These are phyloP conservation scores for Aselliscus stoliczkanus DNA, from an alignment of 2,797 vertebrate species.

Conservation along the genomic window DNA sequence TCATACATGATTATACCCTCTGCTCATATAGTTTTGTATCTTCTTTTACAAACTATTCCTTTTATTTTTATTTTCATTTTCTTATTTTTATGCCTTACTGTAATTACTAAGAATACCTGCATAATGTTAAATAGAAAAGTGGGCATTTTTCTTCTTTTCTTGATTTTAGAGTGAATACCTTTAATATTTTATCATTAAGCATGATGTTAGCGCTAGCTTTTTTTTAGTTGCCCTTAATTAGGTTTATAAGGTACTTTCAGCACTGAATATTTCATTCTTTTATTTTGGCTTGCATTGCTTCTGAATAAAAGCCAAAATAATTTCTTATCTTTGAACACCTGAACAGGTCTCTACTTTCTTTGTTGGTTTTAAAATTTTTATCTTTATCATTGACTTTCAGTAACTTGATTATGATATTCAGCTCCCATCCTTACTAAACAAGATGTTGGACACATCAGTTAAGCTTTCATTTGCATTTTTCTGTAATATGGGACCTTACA, in stretches of 20 bases:
- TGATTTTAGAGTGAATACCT: background rate
- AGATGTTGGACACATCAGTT: background rate
- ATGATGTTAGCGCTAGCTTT: background rate
- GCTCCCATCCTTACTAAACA: background rate
- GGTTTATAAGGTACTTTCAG: background rate
- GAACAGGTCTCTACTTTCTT: background rate
- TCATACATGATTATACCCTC: background rate
- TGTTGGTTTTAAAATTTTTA: background rate
- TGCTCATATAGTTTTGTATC: background rate
- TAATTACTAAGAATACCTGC: background rate
- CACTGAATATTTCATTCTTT: background rate
- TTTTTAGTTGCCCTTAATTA: background rate
- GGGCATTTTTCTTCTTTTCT: background rate
- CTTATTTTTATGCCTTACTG: background rate
- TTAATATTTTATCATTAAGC: background rate
- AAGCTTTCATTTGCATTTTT: background rate
- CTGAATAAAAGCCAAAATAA: background rate
- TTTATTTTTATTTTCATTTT: background rate
- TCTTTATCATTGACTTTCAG: background rate
- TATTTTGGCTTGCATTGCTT: background rate
- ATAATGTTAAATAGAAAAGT: background rate
- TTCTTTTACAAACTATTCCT: background rate
- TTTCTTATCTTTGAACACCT: background rate
- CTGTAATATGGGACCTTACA: background rate
- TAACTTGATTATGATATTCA: background rate